phyloP scores from a whole-genome alignment of 2,888 invertebrate species.

The Ochropleura leucogaster region DNA sequence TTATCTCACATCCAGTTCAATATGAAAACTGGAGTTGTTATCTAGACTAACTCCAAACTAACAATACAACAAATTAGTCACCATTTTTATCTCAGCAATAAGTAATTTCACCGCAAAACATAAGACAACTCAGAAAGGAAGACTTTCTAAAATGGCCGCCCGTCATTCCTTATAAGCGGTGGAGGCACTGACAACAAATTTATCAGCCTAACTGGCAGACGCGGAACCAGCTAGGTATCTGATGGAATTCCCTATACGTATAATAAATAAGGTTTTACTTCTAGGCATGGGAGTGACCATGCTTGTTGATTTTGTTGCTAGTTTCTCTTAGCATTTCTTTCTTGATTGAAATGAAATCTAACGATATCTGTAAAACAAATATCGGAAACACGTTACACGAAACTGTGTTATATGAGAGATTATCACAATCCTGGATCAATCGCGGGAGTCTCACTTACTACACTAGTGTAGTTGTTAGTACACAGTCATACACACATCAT shows the following conservation, averaged over 20 bases:
- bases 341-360: slow-evolving; percentile 10
- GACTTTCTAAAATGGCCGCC: slow-evolving; percentile 64
- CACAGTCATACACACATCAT: too few species aligned
- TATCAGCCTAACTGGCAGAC: slow-evolving; percentile 63
- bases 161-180: slow-evolving; percentile 60
- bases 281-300: slow-evolving; percentile 44
- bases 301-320: slow-evolving; percentile 30
- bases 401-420: too few species aligned
- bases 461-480: too few species aligned
- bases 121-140: slow-evolving; percentile 46
- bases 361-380: too few species aligned
- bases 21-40: neutral
- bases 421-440: too few species aligned
- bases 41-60: neutral
- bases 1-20: neutral
- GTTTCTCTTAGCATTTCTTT: slow-evolving; percentile 48
- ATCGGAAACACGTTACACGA: too few species aligned
- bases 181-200: slow-evolving; percentile 61
- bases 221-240: slow-evolving; percentile 59
- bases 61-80: slow-evolving; percentile 13
- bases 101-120: slow-evolving; percentile 43
- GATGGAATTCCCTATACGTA: slow-evolving; percentile 55
- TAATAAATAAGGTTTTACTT: slow-evolving; percentile 58
- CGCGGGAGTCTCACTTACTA: too few species aligned
- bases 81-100: slow-evolving; percentile 23